phyloP scores from a whole-genome alignment of 2,113 vertebrate genomes.

The Loxodonta africana region DNA sequence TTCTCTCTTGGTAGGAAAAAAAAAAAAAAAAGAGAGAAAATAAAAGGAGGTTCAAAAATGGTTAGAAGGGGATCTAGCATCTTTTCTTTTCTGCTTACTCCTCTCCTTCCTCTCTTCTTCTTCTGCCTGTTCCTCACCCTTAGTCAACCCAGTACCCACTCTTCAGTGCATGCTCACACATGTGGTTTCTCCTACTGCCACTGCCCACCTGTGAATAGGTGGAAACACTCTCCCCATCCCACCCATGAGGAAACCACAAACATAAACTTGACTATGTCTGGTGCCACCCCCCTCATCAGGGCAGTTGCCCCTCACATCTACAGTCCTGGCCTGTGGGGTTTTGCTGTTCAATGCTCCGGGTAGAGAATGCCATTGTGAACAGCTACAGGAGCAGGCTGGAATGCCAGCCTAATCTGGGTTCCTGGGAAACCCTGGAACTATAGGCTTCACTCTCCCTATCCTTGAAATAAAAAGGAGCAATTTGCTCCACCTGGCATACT shows the following conservation, averaged over 20 bases:
- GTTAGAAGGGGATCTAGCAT: not conserved
- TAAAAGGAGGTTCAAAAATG: not conserved
- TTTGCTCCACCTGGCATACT: not conserved
- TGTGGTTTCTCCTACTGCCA: not conserved
- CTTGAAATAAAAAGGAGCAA: not conserved
- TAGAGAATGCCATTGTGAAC: not conserved
- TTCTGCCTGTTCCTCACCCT: not conserved
- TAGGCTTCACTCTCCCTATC: not conserved
- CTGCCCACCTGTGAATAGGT: not conserved
- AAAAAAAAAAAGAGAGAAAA: not conserved
- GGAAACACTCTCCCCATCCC: not conserved
- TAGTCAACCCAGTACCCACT: not conserved
- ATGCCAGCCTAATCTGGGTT: slow-evolving; percentile 13
- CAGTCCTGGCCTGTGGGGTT: not conserved
- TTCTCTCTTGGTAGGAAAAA: not conserved
- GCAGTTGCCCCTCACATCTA: slow-evolving; percentile 10
- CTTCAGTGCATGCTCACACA: not conserved
- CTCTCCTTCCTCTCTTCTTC: not conserved
- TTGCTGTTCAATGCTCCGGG: not conserved
- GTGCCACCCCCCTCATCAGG: not conserved
- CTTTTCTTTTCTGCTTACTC: not conserved
- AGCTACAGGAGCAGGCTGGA: slow-evolving; percentile 29
- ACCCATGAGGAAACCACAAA: not conserved
- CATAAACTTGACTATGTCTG: not conserved
- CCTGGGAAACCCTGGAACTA: not conserved